phyloP scores from a whole-genome alignment of 2,888 invertebrate species.

The Pachliopta kotzebuea region DNA sequence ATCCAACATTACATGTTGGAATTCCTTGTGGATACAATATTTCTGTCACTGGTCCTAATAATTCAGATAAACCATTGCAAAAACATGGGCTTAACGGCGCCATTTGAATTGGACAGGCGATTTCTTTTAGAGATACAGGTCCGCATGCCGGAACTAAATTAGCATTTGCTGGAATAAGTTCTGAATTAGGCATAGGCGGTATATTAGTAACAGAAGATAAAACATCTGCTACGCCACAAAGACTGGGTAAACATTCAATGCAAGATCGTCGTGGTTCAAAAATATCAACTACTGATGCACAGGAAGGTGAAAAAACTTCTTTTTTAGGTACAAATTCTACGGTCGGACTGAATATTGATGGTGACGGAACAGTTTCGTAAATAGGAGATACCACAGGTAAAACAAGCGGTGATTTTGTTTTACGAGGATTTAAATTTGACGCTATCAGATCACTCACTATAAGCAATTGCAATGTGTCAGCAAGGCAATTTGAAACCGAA shows the following conservation, averaged over 20 bases:
- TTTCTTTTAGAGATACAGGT: conserved; percentile 11
- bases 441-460: conserved; percentile 28
- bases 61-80: conserved; percentile 15
- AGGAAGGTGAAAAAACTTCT: conserved; percentile 31
- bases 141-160: conserved; percentile 3
- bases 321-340: conserved; percentile 24
- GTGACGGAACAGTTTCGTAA: conserved; percentile 30
- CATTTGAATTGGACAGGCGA: conserved; percentile 5
- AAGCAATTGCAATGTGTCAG: conserved; percentile 27
- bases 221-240: conserved; percentile 8
- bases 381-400: conserved; percentile 29
- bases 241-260: conserved; percentile 16
- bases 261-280: conserved; percentile 16
- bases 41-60: conserved; percentile 19
- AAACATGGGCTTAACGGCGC: conserved; percentile 3
- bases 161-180: conserved; percentile 9
- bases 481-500: conserved; percentile 23
- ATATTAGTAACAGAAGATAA: conserved; percentile 7
- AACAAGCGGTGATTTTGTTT: conserved; percentile 23
- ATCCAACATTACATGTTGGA: conserved; percentile 10
- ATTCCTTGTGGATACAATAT: conserved; percentile 19
- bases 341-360: conserved; percentile 19
- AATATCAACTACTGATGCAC: conserved; percentile 32
- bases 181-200: conserved; percentile 3
- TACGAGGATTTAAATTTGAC: conserved; percentile 25